Base-by-base conservation (phyloP, 2,888 invertebrate species). In the Lordiphosa fenestrarum region DNA sequence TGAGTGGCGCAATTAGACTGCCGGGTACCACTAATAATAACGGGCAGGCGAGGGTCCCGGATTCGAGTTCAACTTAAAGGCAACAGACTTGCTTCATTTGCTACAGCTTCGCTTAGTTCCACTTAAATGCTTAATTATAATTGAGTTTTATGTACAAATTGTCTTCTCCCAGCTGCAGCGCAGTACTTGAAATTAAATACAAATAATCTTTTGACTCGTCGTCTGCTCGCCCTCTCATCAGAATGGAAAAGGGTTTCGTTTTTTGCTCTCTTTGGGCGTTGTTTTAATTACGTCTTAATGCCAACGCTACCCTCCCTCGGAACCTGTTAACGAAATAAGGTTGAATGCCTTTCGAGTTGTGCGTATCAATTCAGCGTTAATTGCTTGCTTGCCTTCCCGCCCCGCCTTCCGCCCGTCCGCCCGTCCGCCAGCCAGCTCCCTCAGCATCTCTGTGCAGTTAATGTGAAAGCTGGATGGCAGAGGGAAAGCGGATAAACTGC, bases 121-220 rank as follows among this genome's bases (percentile, higher is more conserved):
- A 80, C 77, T 84, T 82, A 77, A 85, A 74, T 85, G 77, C 82
- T 82, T 82, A 77, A 83, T 83, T 85, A 84, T 85, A 85, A 85
- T 85, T 85, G 77, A 84, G 84, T 85, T 85, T 69, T 68, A 70
- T 72, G 65, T 60, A 58, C 54, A 71, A 66, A 68, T 35, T 71
- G 68, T 71, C 65, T 61, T 71, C 65, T 58, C 58, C 66, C 40
- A 40, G 38, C 15, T 30, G 52, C 51, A 44, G 42, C 35, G 10
- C 30, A 57, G 67, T 55, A 67, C 83, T 78, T 80, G 66, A 80
- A 80, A 80, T 80, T 72, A 80, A 80, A 83, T 80, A 80, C 80
- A 80, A 83, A 80, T 80, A 80, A 80, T 80, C 80, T 80, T 83
- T 83, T 76, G 80, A 80, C 83, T 80, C 75, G 65, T 30, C 55